Conservation (phyloP, 2,888 invertebrate genomes). For the Tholera decimalis region DNA sequence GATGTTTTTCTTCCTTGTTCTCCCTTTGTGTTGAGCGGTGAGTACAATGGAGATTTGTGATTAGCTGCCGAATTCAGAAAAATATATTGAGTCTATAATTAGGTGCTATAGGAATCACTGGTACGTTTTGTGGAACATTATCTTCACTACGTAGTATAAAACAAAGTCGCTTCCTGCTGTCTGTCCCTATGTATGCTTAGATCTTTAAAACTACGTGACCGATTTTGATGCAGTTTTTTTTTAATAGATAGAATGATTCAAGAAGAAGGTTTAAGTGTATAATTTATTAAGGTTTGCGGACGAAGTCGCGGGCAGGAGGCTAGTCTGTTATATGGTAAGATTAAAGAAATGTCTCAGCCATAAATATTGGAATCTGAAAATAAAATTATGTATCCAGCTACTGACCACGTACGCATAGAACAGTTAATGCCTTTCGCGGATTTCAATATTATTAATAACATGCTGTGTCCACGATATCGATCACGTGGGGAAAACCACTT, state of each 20-base stretch:
- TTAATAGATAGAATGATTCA: too few relatives aligned
- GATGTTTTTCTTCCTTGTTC: conserved; percentile 80
- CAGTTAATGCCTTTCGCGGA: not conserved
- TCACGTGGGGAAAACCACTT: too few relatives aligned
- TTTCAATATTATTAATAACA: conserved; percentile 35
- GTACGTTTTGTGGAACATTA: conserved; percentile 37
- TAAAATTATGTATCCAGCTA: conserved; percentile 7
- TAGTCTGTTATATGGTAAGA: conserved; percentile 4
- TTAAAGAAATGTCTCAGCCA: conserved; percentile 39
- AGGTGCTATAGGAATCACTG: conserved; percentile 50
- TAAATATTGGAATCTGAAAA: conserved; percentile 30
- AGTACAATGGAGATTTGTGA: conserved; percentile 79
- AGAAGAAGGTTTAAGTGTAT: too few relatives aligned
- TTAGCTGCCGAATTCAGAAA: conserved; percentile 70
- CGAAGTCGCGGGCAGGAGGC: too few relatives aligned
- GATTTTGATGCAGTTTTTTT: too few relatives aligned
- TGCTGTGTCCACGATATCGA: too few relatives aligned
- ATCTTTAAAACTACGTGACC: too few relatives aligned
- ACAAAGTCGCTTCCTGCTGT: too few relatives aligned
- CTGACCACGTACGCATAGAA: not conserved
- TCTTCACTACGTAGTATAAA: too few relatives aligned
- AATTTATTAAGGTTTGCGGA: too few relatives aligned
- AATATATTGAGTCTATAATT: conserved; percentile 66
- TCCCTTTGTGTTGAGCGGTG: conserved; percentile 70
- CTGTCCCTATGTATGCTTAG: too few relatives aligned